Percentiles rank a stretch among this genome's conserved stretches.
phyloP scores from a whole-genome alignment of 1,140 invertebrate species.

The Portunus trituberculatus region DNA sequence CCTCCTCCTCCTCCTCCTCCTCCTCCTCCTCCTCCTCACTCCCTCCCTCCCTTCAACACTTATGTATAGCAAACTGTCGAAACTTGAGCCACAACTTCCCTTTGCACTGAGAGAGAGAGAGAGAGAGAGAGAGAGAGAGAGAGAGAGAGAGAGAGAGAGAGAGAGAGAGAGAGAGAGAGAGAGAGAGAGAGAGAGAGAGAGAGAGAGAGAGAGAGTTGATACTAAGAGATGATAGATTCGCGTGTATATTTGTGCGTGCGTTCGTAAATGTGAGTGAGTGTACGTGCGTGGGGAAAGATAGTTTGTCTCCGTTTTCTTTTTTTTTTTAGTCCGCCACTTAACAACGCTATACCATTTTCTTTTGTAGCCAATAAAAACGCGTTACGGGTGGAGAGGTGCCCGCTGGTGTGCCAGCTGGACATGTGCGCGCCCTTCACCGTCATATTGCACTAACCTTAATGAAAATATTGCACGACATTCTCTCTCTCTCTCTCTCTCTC shows the following conservation, averaged over 20 bases:
- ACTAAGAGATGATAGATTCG: background rate
- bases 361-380: background rate
- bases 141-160: slow-evolving; percentile 9
- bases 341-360: background rate
- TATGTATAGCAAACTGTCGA: slow-evolving; percentile 12
- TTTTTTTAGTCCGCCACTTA: background rate
- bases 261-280: background rate
- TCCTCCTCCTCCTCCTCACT: background rate
- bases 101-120: background rate
- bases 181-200: slow-evolving; percentile 15
- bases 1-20: background rate
- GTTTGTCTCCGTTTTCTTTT: background rate
- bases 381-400: background rate
- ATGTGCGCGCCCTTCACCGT: background rate
- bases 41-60: background rate
- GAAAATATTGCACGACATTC: background rate
- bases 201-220: background rate
- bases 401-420: background rate
- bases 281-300: background rate
- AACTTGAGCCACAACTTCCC: slow-evolving; percentile 10
- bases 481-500: too few species aligned
- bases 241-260: background rate
- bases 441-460: too few species aligned
- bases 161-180: background rate
- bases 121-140: slow-evolving; percentile 10